Evolutionary conservation across 1,140 invertebrate genomes (phyloP).

Genomic region (Pomacea maculata): DNA sequence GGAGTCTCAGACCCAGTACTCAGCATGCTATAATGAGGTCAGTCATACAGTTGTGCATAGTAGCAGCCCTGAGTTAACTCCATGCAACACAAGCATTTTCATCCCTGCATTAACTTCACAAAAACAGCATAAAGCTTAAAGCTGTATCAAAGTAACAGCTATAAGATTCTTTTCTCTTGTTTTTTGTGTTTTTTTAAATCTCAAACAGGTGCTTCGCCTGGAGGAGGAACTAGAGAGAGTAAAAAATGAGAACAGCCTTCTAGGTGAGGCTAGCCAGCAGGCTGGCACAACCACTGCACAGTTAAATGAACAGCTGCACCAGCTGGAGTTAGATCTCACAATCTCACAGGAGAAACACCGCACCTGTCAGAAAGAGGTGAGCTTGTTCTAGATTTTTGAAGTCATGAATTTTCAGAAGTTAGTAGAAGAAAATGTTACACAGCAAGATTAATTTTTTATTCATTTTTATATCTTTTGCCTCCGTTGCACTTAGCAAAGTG

Average conservation of each 20-base stretch:
- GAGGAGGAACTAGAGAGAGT: constrained; percentile 58
- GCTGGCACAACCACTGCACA: constrained; percentile 37
- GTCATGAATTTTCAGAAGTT: background rate
- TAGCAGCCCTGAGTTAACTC: too few relatives aligned
- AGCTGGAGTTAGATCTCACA: constrained; percentile 60
- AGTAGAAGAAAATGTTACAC: too few relatives aligned
- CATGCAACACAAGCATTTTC: too few relatives aligned
- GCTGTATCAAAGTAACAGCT: too few relatives aligned
- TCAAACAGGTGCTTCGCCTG: constrained; percentile 51
- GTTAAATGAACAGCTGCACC: constrained; percentile 56
- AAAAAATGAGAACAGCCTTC: constrained; percentile 54
- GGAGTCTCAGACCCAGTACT: constrained; percentile 62
- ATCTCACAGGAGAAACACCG: constrained; percentile 64
- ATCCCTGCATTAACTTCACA: too few relatives aligned
- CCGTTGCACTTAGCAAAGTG: background rate
- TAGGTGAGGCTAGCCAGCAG: constrained; percentile 46
- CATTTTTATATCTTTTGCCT: background rate
- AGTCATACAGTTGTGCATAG: constrained; percentile 10
- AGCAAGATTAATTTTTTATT: too few relatives aligned
- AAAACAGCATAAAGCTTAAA: too few relatives aligned
- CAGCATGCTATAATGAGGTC: constrained; percentile 62
- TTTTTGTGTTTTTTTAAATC: background rate
- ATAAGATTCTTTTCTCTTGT: too few relatives aligned
- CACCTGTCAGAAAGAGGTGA: constrained; percentile 63
- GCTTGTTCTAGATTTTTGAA: background rate